Evolutionary conservation across 1,140 invertebrate genomes (phyloP), one percentile per base, ranked within the genome.

Genomic region (Heliconius hermathena): DNA sequence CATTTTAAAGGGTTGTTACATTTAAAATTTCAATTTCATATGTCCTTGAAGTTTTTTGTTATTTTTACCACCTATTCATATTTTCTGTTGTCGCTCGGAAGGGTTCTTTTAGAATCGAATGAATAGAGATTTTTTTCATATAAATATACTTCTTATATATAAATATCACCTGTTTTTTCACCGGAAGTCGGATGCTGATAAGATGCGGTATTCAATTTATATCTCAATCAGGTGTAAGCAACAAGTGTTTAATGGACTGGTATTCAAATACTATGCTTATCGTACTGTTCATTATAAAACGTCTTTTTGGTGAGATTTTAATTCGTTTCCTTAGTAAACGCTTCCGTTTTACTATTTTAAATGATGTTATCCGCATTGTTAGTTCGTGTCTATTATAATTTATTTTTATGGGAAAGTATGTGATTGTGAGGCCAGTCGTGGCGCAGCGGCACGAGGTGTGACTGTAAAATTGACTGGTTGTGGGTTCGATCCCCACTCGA

Each of bases 181-280:
- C 71, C 89, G 90, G 91, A 93, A 91, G 87, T 85, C 75, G 90
- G 87, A 91, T 87, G 89, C 87, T 78, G 89, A 91, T 91, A 81
- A 83, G 85, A 85, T 83, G 83, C 76, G 66, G 78, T 83, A 88
- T 86, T 84, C 74, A 74, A 88, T 85, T 87, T 78, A 76, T 87
- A 84, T 57, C 77, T 54, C 74, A 46, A 74, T 88, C 84, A 83
- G 86, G 85, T 88, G 85, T 46, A 29, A 66, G 49, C 29, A 29
- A 52, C 72, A 81, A 81, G 75, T 77, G 76, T 72, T 72, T 33
- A 22, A 72, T 66, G 60, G 22, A 29, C 60, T 66, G 11, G 60
- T 66, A 66, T 60, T n/a, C 22, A 29, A 66, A 60, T 60, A 8
- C 3, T 60, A n/a, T 22, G 54, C 26, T 66, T 66, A 66, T 66